Evolutionary conservation across 2,797 vertebrate species (phyloP).

Genomic region (Chiloscyllium punctatum): DNA sequence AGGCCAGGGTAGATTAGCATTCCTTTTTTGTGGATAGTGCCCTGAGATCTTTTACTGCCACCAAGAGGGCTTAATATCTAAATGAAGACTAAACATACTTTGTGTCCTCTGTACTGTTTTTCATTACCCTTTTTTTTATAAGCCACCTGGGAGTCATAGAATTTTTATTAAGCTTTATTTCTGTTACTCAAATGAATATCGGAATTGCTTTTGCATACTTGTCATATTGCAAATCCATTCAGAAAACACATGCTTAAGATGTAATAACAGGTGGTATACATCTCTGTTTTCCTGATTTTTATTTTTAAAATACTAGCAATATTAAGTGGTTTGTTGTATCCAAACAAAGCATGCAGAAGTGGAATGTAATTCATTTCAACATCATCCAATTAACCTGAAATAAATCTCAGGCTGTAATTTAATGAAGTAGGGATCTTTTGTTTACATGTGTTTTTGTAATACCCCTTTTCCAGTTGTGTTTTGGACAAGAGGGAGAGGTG

Average conservation of each 20-base stretch:
- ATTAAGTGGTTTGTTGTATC: neutral
- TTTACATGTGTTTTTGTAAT: neutral
- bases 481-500: too few relatives aligned
- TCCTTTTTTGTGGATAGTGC: neutral
- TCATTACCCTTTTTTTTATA: neutral
- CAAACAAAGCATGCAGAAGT: neutral
- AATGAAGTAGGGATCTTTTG: neutral
- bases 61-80: neutral
- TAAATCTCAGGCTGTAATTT: neutral
- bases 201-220: neutral
- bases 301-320: neutral
- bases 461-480: neutral
- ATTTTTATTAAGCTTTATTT: neutral
- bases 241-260: neutral
- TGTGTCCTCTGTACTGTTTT: neutral
- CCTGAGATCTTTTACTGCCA: neutral
- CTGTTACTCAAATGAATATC: neutral
- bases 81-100: neutral
- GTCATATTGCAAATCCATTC: neutral
- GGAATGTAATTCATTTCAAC: neutral
- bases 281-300: neutral
- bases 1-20: neutral
- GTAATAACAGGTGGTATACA: neutral
- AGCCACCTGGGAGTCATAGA: neutral
- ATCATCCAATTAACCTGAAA: neutral